Evolutionary conservation across 2,888 invertebrate species (phyloP).

Genomic region (Tenthredo notha): DNA sequence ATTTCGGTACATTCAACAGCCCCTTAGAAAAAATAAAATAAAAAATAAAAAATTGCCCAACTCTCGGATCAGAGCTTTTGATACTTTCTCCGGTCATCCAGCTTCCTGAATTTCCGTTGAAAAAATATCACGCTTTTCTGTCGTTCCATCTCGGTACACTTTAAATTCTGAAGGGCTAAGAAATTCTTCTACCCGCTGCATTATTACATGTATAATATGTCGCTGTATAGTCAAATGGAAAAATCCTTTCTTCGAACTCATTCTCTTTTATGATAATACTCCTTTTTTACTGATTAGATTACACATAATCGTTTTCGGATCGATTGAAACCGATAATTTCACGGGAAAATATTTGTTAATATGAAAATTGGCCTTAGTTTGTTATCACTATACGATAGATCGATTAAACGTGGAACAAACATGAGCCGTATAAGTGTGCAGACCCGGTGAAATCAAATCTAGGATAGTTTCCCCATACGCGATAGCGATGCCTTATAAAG

Average conservation of each 20-base stretch:
- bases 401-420: not conserved
- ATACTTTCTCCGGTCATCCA: constrained; percentile 34
- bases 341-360: not conserved
- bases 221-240: not conserved
- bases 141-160: not conserved
- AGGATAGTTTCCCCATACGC: constrained; percentile 23
- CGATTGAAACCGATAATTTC: not conserved
- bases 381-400: not conserved
- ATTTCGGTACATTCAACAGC: constrained; percentile 29
- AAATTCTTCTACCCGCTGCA: not conserved
- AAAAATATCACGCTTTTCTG: constrained; percentile 24
- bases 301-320: not conserved
- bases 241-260: not conserved
- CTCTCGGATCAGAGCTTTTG: constrained; percentile 41
- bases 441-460: constrained; percentile 29
- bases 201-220: not conserved
- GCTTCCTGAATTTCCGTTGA: constrained; percentile 13
- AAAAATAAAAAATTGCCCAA: constrained; percentile 41
- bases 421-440: not conserved
- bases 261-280: not conserved
- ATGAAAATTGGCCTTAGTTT: not conserved
- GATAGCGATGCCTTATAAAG: constrained; percentile 40
- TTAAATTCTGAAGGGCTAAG: not conserved
- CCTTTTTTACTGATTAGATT: not conserved
- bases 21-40: not conserved